Conservation (phyloP, 2,797 vertebrate genomes). For the Kryptolebias ocellatus region DNA sequence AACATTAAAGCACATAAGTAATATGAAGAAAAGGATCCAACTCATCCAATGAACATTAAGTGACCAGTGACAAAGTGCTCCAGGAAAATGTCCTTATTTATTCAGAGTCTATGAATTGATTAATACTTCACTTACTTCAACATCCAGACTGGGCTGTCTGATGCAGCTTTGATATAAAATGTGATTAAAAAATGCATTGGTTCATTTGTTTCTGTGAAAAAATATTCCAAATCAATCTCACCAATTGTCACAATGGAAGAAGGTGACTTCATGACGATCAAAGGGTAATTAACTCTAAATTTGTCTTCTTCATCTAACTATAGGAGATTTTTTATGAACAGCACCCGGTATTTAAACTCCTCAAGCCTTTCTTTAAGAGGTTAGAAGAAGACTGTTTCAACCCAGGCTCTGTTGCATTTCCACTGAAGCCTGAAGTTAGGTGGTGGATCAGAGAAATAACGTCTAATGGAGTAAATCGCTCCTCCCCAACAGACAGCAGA, state of each 20-base stretch:
- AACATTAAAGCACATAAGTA: constrained; percentile 12
- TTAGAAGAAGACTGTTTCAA: too few species aligned
- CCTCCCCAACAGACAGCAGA: not conserved
- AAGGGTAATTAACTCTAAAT: constrained; percentile 65
- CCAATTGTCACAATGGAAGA: constrained; percentile 63
- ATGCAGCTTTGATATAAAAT: constrained; percentile 5
- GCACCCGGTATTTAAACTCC: too few species aligned
- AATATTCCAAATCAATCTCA: constrained; percentile 18
- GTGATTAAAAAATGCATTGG: constrained; percentile 16
- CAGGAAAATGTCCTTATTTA: constrained; percentile 22
- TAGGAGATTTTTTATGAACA: too few species aligned
- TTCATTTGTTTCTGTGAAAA: constrained; percentile 19
- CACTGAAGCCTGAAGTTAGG: too few species aligned
- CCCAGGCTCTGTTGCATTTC: too few species aligned
- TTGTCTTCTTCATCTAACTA: constrained; percentile 23
- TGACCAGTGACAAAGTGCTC: constrained; percentile 28
- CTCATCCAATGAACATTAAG: constrained; percentile 37
- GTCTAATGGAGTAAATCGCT: not conserved
- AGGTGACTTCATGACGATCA: constrained; percentile 58
- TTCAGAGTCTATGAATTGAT: constrained; percentile 2
- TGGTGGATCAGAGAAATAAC: not conserved
- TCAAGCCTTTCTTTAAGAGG: too few species aligned
- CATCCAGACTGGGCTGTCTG: not conserved
- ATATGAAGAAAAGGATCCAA: constrained; percentile 32
- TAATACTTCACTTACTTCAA: not conserved